These are phyloP conservation scores for Anser cygnoides DNA, from an alignment of 2,113 vertebrate genomes.

Conservation along the genomic window DNA sequence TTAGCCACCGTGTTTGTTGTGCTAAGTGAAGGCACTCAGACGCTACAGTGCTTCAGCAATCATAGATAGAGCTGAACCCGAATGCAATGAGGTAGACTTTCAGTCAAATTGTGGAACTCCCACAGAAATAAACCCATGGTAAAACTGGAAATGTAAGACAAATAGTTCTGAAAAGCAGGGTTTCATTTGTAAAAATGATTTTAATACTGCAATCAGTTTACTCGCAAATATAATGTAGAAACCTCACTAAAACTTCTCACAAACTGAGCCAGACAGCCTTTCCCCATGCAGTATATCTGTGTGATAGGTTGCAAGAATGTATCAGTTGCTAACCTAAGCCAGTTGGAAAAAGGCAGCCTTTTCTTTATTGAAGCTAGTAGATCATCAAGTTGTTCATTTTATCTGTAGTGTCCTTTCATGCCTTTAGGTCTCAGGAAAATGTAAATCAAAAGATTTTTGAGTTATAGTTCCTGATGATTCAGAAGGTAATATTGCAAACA, in stretches of 20 bases:
- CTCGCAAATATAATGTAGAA: slow-evolving; percentile 23
- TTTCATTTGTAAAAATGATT: neutral
- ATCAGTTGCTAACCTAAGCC: slow-evolving; percentile 27
- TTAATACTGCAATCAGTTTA: neutral
- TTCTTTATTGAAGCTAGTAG: slow-evolving; percentile 65
- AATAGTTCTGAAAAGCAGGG: neutral
- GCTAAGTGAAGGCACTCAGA: neutral
- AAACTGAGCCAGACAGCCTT: slow-evolving; percentile 14
- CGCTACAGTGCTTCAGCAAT: neutral
- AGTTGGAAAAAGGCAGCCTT: slow-evolving; percentile 39
- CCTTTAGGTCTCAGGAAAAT: slow-evolving; percentile 71
- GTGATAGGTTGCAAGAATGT: slow-evolving; percentile 30
- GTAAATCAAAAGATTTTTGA: slow-evolving; percentile 79
- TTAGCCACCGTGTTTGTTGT: neutral
- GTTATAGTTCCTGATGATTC: slow-evolving; percentile 74
- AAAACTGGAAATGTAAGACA: neutral
- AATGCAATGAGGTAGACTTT: neutral
- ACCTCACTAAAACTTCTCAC: slow-evolving; percentile 15
- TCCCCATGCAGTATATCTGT: slow-evolving; percentile 3
- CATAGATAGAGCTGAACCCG: neutral
- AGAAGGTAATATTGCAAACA: slow-evolving; percentile 79
- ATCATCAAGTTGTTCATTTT: slow-evolving; percentile 70
- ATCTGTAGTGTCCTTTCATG: slow-evolving; percentile 69
- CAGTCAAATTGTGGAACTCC: neutral
- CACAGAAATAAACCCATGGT: neutral